Evolutionary conservation across 2,113 vertebrate species (phyloP).

Genomic region (Cranoglanis bouderius): DNA sequence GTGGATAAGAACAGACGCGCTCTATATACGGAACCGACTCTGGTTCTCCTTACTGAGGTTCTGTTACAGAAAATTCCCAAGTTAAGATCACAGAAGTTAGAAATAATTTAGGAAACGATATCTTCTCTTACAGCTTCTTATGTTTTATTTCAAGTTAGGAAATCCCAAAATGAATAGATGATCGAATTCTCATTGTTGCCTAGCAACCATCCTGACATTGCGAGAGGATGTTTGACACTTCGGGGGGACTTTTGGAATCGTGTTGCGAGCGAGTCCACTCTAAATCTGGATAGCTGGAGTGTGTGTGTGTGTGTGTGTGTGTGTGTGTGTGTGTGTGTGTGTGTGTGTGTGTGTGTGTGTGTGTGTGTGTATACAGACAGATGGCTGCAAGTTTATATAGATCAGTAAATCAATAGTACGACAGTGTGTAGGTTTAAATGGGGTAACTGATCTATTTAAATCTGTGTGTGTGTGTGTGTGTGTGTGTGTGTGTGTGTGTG

Average conservation of each 20-base stretch:
- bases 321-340: conserved; percentile 2
- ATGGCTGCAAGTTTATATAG: not conserved
- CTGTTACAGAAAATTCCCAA: not conserved
- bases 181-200: not conserved
- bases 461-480: not conserved
- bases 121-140: not conserved
- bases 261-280: not conserved
- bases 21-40: not conserved
- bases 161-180: not conserved
- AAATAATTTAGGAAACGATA: not conserved
- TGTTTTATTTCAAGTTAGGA: not conserved
- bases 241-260: not conserved
- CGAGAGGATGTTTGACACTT: not conserved
- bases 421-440: not conserved
- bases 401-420: not conserved
- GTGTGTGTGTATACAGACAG: not conserved
- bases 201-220: not conserved
- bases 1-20: not conserved
- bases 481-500: conserved; percentile 16
- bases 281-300: not conserved
- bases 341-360: conserved; percentile 3
- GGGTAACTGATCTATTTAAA: not conserved
- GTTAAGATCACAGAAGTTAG: not conserved
- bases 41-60: not conserved
- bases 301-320: not conserved